A percentile compares a stretch with the other conserved stretches of the same genome.
Evolutionary conservation across 2,797 vertebrate genomes (phyloP).

Genomic region (Triplophysa yarkandensis): DNA sequence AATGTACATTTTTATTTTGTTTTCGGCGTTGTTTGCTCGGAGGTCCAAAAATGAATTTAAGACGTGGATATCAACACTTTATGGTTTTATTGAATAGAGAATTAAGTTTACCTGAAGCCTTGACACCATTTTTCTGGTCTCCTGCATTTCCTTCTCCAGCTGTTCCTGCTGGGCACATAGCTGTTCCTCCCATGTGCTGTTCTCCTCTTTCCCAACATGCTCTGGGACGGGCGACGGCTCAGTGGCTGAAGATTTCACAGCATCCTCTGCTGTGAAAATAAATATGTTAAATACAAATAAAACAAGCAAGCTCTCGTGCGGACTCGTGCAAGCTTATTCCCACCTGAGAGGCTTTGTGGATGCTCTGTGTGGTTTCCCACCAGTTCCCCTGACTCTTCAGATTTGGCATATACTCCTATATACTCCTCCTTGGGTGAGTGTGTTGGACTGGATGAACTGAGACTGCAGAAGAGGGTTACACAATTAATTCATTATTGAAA

Average conservation of each 20-base stretch:
- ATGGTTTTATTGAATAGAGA: neutral
- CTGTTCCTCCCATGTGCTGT: constrained; percentile 93
- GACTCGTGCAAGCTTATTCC: neutral
- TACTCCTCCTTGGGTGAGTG: constrained; percentile 90
- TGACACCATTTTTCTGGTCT: constrained; percentile 96
- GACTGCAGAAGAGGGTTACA: constrained; percentile 77
- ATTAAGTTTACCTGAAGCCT: constrained; percentile 84
- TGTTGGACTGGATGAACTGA: constrained; percentile 92
- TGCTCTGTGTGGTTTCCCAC: constrained; percentile 79
- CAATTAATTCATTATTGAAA: constrained; percentile 48
- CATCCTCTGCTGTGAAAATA: constrained; percentile 74
- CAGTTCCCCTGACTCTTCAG: constrained; percentile 80
- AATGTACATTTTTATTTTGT: too few relatives aligned
- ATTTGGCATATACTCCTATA: constrained; percentile 72
- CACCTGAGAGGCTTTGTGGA: constrained; percentile 77
- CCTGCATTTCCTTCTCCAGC: constrained; percentile 97
- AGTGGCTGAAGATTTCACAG: constrained; percentile 63
- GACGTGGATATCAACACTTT: too few relatives aligned
- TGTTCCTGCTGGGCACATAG: constrained; percentile 94
- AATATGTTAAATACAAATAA: neutral
- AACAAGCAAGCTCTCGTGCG: neutral
- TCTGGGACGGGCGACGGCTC: constrained; percentile 74
- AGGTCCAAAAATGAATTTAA: too few relatives aligned
- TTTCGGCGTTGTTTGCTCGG: too few relatives aligned
- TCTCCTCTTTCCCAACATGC: constrained; percentile 70